Evolutionary conservation across 2,888 invertebrate species (phyloP).

Genomic region (Aspidiotus destructor): DNA sequence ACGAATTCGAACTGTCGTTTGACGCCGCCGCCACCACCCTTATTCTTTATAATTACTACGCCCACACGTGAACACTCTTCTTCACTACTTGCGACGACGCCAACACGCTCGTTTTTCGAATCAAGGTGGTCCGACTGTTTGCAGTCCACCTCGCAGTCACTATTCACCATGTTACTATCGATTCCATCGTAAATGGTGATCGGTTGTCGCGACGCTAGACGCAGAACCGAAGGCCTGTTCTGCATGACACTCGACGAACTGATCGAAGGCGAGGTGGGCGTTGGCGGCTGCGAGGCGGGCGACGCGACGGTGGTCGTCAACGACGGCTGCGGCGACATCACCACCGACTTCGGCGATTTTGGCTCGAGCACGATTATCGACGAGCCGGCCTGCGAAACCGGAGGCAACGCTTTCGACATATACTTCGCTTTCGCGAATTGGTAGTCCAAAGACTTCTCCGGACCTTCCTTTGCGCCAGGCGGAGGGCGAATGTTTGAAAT

Average conservation of each 20-base stretch:
- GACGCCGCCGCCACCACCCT: not conserved
- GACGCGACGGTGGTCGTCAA: slow-evolving; percentile 35
- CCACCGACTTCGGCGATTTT: slow-evolving; percentile 11
- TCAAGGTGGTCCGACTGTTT: not conserved
- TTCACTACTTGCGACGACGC: not conserved
- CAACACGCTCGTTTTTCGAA: not conserved
- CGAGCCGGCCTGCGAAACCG: slow-evolving; percentile 40
- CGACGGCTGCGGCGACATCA: slow-evolving; percentile 14
- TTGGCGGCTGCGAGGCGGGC: slow-evolving; percentile 29
- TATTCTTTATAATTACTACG: slow-evolving; percentile 7
- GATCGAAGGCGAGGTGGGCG: slow-evolving; percentile 15
- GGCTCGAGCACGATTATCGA: slow-evolving; percentile 39
- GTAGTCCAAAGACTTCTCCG: slow-evolving; percentile 39
- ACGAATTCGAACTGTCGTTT: slow-evolving; percentile 14
- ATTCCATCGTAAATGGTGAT: slow-evolving; percentile 19
- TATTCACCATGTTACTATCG: slow-evolving; percentile 1
- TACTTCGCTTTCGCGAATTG: slow-evolving; percentile 42
- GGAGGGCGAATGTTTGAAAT: slow-evolving; percentile 46
- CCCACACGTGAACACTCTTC: slow-evolving; percentile 1
- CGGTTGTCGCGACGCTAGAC: slow-evolving; percentile 35
- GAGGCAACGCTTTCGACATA: slow-evolving; percentile 41
- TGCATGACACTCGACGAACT: slow-evolving; percentile 17
- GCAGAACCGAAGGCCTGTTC: slow-evolving; percentile 35
- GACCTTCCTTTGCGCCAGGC: slow-evolving; percentile 37
- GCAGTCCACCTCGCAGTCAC: not conserved